phyloP scores from a whole-genome alignment of 2,113 vertebrate species.

The Sylvia atricapilla region DNA sequence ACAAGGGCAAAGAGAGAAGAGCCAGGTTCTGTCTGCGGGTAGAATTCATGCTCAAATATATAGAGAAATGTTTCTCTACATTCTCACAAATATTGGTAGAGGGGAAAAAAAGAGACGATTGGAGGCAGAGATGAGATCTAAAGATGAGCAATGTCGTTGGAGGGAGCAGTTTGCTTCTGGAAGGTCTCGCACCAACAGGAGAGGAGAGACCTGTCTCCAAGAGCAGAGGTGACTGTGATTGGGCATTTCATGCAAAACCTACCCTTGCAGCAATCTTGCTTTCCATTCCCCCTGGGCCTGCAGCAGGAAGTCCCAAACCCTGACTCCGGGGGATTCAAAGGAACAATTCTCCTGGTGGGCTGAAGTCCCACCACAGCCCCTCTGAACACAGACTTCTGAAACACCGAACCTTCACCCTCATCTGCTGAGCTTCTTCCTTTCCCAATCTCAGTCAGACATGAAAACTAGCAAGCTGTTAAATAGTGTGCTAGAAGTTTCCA shows the following conservation, averaged over 20 bases:
- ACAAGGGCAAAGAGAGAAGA: neutral
- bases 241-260: conserved; percentile 12
- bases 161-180: neutral
- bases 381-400: neutral
- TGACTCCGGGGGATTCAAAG: conserved; percentile 23
- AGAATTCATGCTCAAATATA: neutral
- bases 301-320: conserved; percentile 31
- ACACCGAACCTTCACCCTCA: neutral
- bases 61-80: neutral
- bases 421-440: conserved; percentile 60
- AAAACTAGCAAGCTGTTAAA: conserved; percentile 33
- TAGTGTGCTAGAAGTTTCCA: conserved; percentile 17
- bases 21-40: neutral
- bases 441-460: neutral
- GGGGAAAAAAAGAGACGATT: neutral
- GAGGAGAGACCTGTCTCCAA: neutral
- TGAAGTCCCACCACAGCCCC: conserved; percentile 5
- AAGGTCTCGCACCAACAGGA: neutral
- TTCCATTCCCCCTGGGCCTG: conserved; percentile 22
- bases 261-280: neutral
- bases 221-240: neutral
- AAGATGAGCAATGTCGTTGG: neutral
- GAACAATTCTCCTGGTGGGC: conserved; percentile 45
- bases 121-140: neutral
- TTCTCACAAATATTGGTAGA: neutral